Base-by-base conservation (phyloP, 2,113 vertebrate genomes). In the Centropus bengalensis region DNA sequence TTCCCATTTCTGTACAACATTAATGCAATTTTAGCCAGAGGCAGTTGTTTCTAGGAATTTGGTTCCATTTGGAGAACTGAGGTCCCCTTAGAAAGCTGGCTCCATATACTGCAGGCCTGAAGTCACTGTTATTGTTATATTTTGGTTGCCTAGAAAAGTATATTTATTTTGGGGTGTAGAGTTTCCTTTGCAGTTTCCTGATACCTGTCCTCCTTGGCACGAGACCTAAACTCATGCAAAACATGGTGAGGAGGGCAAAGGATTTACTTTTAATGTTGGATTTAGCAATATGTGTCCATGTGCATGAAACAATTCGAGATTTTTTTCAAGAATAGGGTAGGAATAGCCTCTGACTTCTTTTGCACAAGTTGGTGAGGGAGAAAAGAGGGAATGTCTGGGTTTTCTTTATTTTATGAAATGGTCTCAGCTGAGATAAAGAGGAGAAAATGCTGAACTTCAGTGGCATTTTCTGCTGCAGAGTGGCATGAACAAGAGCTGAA, bases 221-320 rank as follows among this genome's bases (percentile, higher is more conserved):
- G 1, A 6, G 26, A 40, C 54, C 12, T 44, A 30, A 87, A 67
- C 26, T 63, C 20, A 19, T 19, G 10, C 42, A 79, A 67, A 71
- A 84, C 1, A 2, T 27, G n/a, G 6, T 8, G 1, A 0, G 26
- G 33, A 56, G 52, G 2, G 1, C 16, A 36, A 33, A 7, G 0
- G 14, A 27, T 77, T 83, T 55, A 6, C 32, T 75, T 84, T 82
- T 66, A 58, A 21, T 74, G 10, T 45, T 66, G 30, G 36, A 54
- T 62, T 85, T 88, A n/a, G 54, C n/a, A 42, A 5, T 24, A 16
- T 14, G 8, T 58, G 11, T 68, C 26, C 9, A 2, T 28, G 9
- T 63, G n/a, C 47, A 14, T 21, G 7, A 74, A 8, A 47, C 11
- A 30, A 26, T 62, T 66, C 36, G 18, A 59, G 22, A 56, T 32